Base-by-base conservation (phyloP, 2,888 invertebrate genomes). In the Papilio elwesi region DNA sequence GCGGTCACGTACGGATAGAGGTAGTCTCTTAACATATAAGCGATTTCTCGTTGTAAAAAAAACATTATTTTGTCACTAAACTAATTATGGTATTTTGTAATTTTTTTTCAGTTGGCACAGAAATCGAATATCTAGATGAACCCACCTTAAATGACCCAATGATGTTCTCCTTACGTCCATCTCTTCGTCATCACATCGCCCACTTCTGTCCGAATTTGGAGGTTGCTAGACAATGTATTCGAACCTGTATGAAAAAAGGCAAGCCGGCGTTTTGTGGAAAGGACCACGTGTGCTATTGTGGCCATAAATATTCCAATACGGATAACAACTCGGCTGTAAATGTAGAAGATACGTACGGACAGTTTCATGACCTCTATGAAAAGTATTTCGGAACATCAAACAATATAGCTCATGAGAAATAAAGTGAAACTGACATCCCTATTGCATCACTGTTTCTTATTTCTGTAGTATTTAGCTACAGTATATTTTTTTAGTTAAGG, bases 241-340 rank as follows among this genome's bases (percentile, higher is more conserved):
- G 78, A 26, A 84, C 77, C 16, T 93, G 93, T 65, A 85, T 89
- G 85, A 68, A 78, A 16, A 12, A 74, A 1, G 88, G 88, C 0
- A 87, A 89, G 66, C 89, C 92, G 26, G 92, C 93, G 0, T 93
- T 92, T 74, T 93, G 93, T 52, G 92, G 91, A 0, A 92, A 92
- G 74, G 92, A 93, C 73, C 91, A 92, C 69, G 75, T 79, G 0
- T 93, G 93, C 51, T 91, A 92, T 74, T 93, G 93, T 47, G 90
- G 92, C 0, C 92, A 92, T 68, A 83, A 74, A n/a, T 86, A 88
- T 49, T 64, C 73, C 0, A 52, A 72, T 0, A 75, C 76, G 0
- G 79, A 78, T 0, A 64, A 74, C 1, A 75, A 82, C 0, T 52
- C 68, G 0, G 51, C 78, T 0, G 16, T 73, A 0, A 76, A 87